Evolutionary conservation across 2,888 invertebrate species (phyloP).

Genomic region (Buathra laborator): DNA sequence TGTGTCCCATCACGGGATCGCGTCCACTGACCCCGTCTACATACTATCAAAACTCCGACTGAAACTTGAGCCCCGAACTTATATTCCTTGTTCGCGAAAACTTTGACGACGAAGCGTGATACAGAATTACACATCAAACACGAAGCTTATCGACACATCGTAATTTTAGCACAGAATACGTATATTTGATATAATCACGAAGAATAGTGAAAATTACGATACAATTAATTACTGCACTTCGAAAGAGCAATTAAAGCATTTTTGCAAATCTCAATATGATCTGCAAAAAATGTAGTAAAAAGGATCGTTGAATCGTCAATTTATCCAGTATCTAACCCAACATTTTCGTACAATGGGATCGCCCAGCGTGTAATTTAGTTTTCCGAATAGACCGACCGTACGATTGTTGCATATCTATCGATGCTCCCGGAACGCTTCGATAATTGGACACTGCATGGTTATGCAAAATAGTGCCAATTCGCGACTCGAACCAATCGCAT

Average conservation of each 20-base stretch:
- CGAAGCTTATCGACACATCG: neutral
- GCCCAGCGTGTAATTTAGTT: neutral
- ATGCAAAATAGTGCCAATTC: slow-evolving; percentile 63
- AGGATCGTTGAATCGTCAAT: neutral
- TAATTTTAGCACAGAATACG: neutral
- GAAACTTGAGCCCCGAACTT: neutral
- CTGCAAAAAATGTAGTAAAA: neutral
- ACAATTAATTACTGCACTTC: no score
- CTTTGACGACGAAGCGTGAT: neutral
- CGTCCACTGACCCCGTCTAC: slow-evolving; percentile 7
- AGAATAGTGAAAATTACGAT: no score
- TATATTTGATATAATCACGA: no score
- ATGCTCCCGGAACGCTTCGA: slow-evolving; percentile 55
- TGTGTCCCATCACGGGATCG: slow-evolving; percentile 30
- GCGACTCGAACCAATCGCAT: slow-evolving; percentile 53
- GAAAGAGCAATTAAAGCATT: no score
- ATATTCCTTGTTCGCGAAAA: slow-evolving; percentile 1
- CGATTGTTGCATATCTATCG: slow-evolving; percentile 6
- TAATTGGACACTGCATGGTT: slow-evolving; percentile 62
- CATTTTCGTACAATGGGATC: neutral
- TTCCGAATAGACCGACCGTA: neutral
- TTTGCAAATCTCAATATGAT: no score
- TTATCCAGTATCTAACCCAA: neutral
- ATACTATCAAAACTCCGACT: slow-evolving; percentile 17
- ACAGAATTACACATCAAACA: neutral